These are phyloP conservation scores for Syrphus vitripennis DNA, from an alignment of 2,888 invertebrate genomes.

Conservation along the genomic window DNA sequence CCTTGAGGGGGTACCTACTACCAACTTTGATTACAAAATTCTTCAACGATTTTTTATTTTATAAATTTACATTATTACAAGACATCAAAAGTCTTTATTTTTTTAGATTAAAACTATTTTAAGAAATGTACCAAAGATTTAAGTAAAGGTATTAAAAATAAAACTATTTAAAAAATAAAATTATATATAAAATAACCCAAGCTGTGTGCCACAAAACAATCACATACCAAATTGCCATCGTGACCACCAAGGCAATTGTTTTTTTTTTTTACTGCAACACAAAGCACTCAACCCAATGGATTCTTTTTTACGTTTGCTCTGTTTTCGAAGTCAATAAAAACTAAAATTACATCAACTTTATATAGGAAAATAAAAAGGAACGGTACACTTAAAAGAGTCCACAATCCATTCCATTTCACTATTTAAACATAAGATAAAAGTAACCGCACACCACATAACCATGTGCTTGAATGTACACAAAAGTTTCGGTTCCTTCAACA, in stretches of 20 bases:
- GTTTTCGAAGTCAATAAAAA: slow-evolving; percentile 61
- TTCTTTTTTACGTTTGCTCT: slow-evolving; percentile 34
- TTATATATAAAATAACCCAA: neutral
- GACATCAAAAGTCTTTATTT: no score
- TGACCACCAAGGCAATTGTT: slow-evolving; percentile 43
- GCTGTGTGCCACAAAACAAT: slow-evolving; percentile 1
- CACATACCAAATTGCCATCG: slow-evolving; percentile 28
- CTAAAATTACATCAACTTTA: slow-evolving; percentile 44
- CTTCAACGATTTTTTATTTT: no score
- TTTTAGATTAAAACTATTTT: no score
- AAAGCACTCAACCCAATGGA: slow-evolving; percentile 58
- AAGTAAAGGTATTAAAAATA: neutral
- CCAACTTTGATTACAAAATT: no score
- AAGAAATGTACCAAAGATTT: neutral
- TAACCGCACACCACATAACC: slow-evolving; percentile 19
- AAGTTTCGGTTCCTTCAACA: slow-evolving; percentile 53
- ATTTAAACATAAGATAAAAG: slow-evolving; percentile 55
- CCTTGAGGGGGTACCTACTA: no score
- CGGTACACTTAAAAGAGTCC: slow-evolving; percentile 11
- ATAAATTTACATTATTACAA: no score
- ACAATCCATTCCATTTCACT: slow-evolving; percentile 25
- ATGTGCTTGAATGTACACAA: slow-evolving; percentile 37
- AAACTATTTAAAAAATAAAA: neutral
- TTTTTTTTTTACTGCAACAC: slow-evolving; percentile 41
- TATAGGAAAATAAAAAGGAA: neutral